Evolutionary conservation across 2,113 vertebrate species (phyloP).

Genomic region (Tiliqua scincoides): DNA sequence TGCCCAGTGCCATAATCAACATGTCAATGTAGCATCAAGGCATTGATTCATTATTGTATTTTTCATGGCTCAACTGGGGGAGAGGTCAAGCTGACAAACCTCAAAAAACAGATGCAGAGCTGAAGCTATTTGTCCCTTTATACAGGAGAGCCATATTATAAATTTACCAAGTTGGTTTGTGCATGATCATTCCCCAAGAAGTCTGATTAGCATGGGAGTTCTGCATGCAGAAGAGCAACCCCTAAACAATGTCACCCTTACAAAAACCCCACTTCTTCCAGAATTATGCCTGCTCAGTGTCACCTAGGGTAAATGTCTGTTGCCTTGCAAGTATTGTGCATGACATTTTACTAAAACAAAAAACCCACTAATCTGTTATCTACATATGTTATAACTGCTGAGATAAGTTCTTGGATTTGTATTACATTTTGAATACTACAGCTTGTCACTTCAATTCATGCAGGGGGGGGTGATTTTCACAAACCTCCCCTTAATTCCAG

Average conservation of each 20-base stretch:
- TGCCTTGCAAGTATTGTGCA: not conserved
- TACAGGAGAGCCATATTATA: not conserved
- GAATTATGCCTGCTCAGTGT: not conserved
- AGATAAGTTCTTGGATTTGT: not conserved
- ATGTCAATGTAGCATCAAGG: not conserved
- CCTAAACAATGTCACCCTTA: not conserved
- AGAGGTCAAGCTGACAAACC: not conserved
- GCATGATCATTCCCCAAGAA: not conserved
- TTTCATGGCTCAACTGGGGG: not conserved
- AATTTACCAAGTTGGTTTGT: no score
- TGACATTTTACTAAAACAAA: not conserved
- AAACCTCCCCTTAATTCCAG: no score
- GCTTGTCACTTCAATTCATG: no score
- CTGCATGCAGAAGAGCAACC: not conserved
- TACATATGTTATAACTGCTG: no score
- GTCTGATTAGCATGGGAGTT: not conserved
- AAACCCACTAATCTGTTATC: not conserved
- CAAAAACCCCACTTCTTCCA: not conserved
- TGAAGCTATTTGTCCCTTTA: not conserved
- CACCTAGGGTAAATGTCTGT: not conserved
- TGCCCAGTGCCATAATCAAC: not conserved
- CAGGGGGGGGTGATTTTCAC: no score
- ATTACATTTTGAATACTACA: no score
- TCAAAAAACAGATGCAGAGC: not conserved
- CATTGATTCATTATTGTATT: not conserved